These are phyloP conservation scores for Portunus trituberculatus DNA, from an alignment of 1,140 invertebrate genomes.

Conservation along the genomic window DNA sequence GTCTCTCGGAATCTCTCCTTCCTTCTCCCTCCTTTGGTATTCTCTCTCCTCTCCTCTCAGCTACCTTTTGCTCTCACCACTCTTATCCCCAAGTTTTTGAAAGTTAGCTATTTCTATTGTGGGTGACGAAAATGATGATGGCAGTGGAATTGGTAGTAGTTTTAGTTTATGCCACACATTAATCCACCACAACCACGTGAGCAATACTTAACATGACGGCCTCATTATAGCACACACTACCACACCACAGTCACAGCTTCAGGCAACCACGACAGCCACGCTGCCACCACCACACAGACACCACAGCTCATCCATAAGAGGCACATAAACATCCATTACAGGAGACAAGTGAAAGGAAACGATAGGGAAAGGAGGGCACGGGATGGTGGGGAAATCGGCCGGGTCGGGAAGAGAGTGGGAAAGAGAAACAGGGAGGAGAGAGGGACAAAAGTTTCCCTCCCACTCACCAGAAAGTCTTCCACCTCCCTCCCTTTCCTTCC, in stretches of 20 bases:
- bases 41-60: neutral
- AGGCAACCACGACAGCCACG: no score
- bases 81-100: no score
- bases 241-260: no score
- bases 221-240: no score
- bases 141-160: no score
- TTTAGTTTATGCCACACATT: no score
- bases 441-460: neutral
- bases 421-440: neutral
- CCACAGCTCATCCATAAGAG: neutral
- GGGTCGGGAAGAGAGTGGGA: neutral
- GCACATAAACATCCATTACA: neutral
- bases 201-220: no score
- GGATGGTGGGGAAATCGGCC: neutral
- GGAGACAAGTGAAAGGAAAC: conserved; percentile 8
- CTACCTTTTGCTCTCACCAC: neutral
- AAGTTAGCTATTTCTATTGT: no score
- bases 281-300: neutral
- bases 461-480: neutral
- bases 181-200: no score
- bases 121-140: no score
- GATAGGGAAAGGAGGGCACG: conserved; percentile 29
- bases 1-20: no score
- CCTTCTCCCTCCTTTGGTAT: neutral
- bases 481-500: neutral